A percentile compares a stretch with the other conserved stretches of the same genome.
Conservation (phyloP, 2,797 vertebrate species). For the Lepilemur septentrionalis region DNA sequence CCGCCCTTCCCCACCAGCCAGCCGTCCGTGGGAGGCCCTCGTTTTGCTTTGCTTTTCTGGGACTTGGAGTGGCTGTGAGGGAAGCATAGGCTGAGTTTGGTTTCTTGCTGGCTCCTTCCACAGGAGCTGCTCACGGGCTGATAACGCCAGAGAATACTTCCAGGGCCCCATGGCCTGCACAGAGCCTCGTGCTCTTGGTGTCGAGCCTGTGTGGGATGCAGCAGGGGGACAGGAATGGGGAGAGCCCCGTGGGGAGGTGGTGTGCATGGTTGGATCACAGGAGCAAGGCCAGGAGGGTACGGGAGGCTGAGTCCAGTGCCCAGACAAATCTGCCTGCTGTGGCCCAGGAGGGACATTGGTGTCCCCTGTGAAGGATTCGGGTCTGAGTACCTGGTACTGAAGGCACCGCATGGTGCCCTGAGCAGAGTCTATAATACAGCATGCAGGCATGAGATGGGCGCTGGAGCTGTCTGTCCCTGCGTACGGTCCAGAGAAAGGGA, state of each 20-base stretch:
- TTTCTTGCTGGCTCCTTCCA: background rate
- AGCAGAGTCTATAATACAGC: background rate
- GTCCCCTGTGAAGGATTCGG: background rate
- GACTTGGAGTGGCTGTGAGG: background rate
- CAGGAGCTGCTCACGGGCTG: background rate
- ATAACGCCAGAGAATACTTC: background rate
- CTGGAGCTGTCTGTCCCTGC: background rate
- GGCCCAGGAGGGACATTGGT: background rate
- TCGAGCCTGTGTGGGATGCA: background rate
- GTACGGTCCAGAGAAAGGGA: background rate
- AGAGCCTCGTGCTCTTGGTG: background rate
- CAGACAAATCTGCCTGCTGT: background rate
- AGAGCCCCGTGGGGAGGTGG: accelerated
- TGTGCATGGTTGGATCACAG: background rate
- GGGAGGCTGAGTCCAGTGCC: background rate
- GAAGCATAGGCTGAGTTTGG: background rate
- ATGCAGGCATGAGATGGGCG: background rate
- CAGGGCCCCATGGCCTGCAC: background rate
- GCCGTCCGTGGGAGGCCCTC: background rate
- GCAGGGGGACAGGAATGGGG: background rate
- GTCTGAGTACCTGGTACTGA: background rate
- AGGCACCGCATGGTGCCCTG: background rate
- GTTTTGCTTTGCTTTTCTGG: background rate
- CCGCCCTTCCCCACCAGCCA: background rate
- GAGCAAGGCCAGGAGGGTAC: background rate